Conservation (phyloP, 1,140 invertebrate genomes). For the Grapholita molesta region DNA sequence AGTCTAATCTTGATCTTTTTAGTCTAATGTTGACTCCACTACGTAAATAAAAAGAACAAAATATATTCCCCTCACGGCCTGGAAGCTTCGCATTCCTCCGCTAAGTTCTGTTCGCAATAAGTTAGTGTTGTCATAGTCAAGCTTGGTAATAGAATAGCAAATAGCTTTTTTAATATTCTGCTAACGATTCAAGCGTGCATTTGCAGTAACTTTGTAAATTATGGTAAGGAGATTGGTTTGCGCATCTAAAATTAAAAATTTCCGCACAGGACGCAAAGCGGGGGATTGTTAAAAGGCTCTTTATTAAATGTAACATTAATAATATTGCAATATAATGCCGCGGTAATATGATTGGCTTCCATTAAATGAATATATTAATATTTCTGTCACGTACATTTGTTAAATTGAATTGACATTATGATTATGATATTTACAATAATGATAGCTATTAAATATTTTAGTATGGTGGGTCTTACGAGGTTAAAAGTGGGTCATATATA, state of each 20-base stretch:
- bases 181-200: background rate
- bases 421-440: too few relatives aligned
- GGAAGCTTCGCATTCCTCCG: background rate
- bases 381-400: too few relatives aligned
- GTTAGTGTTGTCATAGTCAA: background rate
- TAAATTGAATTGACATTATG: too few relatives aligned
- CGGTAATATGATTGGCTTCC: background rate
- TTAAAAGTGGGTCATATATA: too few relatives aligned
- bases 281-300: background rate
- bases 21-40: too few relatives aligned
- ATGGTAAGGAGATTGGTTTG: constrained; percentile 10
- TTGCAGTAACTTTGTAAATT: constrained; percentile 2
- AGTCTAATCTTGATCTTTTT: too few relatives aligned
- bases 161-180: constrained; percentile 6
- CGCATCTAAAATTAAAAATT: background rate
- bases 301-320: background rate
- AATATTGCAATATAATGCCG: background rate
- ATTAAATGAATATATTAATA: background rate
- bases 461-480: too few relatives aligned
- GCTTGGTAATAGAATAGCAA: background rate
- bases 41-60: background rate
- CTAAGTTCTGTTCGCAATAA: background rate
- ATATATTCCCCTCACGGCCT: background rate
- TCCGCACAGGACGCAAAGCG: background rate
- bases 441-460: too few relatives aligned